phyloP scores from a whole-genome alignment of 2,113 vertebrate genomes.

The Tachysurus vachellii region DNA sequence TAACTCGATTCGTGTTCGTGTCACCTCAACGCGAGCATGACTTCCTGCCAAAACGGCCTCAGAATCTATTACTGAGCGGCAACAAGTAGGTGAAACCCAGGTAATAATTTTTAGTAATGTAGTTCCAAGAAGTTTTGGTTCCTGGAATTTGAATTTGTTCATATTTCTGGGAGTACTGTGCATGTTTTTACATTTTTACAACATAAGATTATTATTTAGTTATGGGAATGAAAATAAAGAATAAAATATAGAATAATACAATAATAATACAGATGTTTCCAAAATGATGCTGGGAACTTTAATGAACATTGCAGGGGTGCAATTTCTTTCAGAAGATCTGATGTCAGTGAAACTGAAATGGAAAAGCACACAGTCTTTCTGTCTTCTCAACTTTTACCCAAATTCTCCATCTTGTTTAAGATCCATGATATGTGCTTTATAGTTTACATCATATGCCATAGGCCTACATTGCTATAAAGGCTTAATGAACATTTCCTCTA shows the following conservation, averaged over 20 bases:
- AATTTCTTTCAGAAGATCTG: not conserved
- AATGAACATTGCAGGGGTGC: not conserved
- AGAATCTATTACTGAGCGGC: constrained; percentile 14
- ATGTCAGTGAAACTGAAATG: not conserved
- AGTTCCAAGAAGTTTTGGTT: not conserved
- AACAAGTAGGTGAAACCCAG: constrained; percentile 15
- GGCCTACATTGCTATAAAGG: constrained; percentile 66
- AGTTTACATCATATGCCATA: constrained; percentile 70
- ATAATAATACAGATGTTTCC: not conserved
- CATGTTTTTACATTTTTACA: not conserved
- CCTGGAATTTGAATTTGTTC: not conserved
- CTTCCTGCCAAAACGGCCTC: constrained; percentile 18
- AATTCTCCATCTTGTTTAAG: not conserved
- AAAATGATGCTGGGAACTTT: not conserved
- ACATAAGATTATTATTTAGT: not conserved
- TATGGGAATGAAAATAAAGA: not conserved
- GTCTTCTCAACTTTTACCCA: constrained; percentile 7
- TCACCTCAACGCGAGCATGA: constrained; percentile 8
- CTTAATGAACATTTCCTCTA: constrained; percentile 69
- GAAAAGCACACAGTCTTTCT: not conserved
- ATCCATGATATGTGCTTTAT: constrained; percentile 56
- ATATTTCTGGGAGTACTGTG: not conserved
- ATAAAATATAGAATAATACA: not conserved
- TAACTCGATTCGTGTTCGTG: not conserved
- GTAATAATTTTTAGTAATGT: not conserved